Conservation (phyloP, 2,888 invertebrate genomes). For the Patella ulyssiponensis region DNA sequence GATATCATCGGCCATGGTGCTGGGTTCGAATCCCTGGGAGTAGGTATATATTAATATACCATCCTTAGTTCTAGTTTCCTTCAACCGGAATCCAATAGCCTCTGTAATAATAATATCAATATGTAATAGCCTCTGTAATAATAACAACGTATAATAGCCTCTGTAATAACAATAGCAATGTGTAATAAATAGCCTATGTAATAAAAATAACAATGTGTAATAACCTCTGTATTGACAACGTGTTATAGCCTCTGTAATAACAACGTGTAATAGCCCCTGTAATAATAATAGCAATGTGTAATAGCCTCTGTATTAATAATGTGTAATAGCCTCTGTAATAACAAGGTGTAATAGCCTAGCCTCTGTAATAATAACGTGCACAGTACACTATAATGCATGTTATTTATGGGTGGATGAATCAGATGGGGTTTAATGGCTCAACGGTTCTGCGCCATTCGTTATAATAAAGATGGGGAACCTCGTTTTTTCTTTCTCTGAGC, state of each 20-base stretch:
- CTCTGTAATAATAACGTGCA: no score
- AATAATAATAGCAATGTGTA: background rate
- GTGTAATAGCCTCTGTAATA: background rate
- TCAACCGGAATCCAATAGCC: constrained; percentile 30
- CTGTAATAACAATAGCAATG: background rate
- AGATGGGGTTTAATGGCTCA: no score
- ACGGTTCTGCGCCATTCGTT: no score
- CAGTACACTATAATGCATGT: background rate
- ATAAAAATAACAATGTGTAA: background rate
- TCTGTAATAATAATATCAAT: constrained; percentile 18
- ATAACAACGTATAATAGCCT: background rate
- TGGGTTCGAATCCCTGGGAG: constrained; percentile 20
- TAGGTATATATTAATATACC: constrained; percentile 61
- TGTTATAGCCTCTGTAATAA: background rate
- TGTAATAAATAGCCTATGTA: constrained; percentile 24
- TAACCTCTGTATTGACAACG: background rate
- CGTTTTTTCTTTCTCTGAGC: no score
- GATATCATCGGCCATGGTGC: constrained; percentile 53
- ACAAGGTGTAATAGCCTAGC: background rate
- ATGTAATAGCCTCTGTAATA: background rate
- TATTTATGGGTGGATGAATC: no score
- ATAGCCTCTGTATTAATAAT: constrained; percentile 23
- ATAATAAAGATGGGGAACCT: no score
- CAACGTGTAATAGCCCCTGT: background rate
- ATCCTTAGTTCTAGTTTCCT: constrained; percentile 34